These are phyloP conservation scores for Drosophila punjabiensis DNA, from an alignment of 1,140 invertebrate species.

Conservation along the genomic window DNA sequence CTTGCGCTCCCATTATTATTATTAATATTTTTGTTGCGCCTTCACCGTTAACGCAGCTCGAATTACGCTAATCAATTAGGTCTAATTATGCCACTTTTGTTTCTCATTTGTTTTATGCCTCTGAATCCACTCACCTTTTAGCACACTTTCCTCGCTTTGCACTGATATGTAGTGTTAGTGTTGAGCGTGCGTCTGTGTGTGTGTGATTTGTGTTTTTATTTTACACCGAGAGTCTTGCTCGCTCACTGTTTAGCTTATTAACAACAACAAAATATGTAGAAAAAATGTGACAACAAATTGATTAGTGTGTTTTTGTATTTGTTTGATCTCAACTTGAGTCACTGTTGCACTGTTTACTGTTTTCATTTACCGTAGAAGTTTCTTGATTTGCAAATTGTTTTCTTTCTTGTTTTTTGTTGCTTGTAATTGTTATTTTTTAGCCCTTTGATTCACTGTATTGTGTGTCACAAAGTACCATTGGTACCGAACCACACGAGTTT, in stretches of 20 bases:
- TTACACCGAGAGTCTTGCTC: slow-evolving; percentile 35
- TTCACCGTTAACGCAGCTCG: slow-evolving; percentile 7
- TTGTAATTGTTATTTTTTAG: neutral
- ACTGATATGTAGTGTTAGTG: slow-evolving; percentile 37
- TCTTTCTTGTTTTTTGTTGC: neutral
- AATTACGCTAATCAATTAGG: slow-evolving; percentile 34
- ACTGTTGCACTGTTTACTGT: slow-evolving; percentile 6
- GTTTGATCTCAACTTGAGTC: slow-evolving; percentile 7
- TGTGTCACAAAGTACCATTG: too few species aligned
- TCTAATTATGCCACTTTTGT: slow-evolving; percentile 11
- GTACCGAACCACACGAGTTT: too few species aligned
- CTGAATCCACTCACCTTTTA: slow-evolving; percentile 17
- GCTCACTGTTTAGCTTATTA: slow-evolving; percentile 24
- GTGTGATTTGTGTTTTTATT: slow-evolving; percentile 32
- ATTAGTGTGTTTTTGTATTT: slow-evolving; percentile 7
- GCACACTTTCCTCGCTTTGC: slow-evolving; percentile 32
- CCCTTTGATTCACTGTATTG: slow-evolving; percentile 12
- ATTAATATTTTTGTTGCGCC: slow-evolving; percentile 44
- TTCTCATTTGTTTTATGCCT: slow-evolving; percentile 1
- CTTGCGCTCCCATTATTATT: slow-evolving; percentile 41
- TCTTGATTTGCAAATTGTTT: neutral
- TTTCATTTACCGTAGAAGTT: neutral
- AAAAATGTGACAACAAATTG: slow-evolving; percentile 27
- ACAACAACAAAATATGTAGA: slow-evolving; percentile 50
- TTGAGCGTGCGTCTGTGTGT: slow-evolving; percentile 14